A percentile compares a stretch with the other conserved stretches of the same genome.
Evolutionary conservation across 2,113 vertebrate genomes (phyloP).

Genomic region (Nothoprocta pentlandii): DNA sequence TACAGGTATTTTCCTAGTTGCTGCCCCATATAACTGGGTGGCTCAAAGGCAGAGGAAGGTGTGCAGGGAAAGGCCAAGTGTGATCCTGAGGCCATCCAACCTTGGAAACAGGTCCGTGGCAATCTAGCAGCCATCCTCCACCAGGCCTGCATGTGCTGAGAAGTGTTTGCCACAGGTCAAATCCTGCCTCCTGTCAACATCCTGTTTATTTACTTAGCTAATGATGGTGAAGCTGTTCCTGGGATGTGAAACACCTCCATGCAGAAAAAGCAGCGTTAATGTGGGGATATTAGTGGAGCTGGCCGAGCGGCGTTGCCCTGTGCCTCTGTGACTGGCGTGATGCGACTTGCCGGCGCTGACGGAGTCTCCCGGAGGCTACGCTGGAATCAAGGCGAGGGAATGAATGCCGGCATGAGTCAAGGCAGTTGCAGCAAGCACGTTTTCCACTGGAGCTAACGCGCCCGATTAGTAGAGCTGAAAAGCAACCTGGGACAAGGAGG

Average conservation of each 20-base stretch:
- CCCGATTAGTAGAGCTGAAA: constrained; percentile 44
- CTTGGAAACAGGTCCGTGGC: neutral
- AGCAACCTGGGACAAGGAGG: neutral
- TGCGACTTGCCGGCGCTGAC: neutral
- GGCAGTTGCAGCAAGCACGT: neutral
- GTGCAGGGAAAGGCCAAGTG: neutral
- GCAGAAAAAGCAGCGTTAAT: neutral
- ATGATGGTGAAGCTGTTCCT: neutral
- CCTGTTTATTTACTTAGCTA: neutral
- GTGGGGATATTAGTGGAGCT: neutral
- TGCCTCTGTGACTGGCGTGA: neutral
- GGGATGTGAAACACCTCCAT: neutral
- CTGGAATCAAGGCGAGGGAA: constrained; percentile 11
- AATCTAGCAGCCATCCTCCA: neutral
- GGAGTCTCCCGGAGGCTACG: constrained; percentile 16
- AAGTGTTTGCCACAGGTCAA: neutral
- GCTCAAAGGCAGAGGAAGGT: neutral
- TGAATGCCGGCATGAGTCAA: neutral
- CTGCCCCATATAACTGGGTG: neutral
- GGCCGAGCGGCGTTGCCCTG: neutral
- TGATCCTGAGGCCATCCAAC: neutral
- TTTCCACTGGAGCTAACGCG: neutral
- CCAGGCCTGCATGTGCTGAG: neutral
- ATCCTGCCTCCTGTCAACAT: neutral
- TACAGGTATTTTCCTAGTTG: neutral